phyloP scores from a whole-genome alignment of 2,113 vertebrate species.

The Trachemys scripta region DNA sequence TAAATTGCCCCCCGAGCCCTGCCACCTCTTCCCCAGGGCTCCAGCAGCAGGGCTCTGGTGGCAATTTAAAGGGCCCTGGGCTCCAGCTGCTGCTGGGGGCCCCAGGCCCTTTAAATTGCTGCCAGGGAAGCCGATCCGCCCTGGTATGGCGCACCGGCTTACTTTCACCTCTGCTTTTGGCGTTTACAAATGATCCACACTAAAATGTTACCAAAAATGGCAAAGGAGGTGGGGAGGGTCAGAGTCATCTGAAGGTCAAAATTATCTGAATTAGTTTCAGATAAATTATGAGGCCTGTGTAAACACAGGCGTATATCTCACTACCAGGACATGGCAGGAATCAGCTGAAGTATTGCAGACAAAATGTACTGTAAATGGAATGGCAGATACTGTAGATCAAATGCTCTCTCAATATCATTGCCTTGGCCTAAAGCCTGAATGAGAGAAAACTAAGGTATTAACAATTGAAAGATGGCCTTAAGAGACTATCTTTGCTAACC shows the following conservation, averaged over 20 bases:
- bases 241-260: neutral
- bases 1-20: too few species aligned
- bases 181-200: neutral
- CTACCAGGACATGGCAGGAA: neutral
- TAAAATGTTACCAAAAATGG: neutral
- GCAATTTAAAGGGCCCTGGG: too few species aligned
- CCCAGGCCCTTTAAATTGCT: too few species aligned
- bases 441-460: neutral
- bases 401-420: neutral
- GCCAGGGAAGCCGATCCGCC: too few species aligned
- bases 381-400: slow-evolving; percentile 4
- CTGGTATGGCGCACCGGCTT: too few species aligned
- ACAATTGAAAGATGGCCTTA: neutral
- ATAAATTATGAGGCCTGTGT: slow-evolving; percentile 7
- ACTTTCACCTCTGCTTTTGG: neutral
- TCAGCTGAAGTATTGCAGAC: neutral
- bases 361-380: neutral
- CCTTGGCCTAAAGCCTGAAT: neutral
- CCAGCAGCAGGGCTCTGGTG: too few species aligned
- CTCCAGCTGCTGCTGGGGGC: too few species aligned
- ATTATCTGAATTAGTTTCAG: neutral
- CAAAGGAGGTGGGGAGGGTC: neutral
- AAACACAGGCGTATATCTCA: neutral
- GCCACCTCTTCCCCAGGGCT: too few species aligned
- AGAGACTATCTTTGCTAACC: neutral